phyloP scores from a whole-genome alignment of 2,113 vertebrate species.

The Labeo catla region DNA sequence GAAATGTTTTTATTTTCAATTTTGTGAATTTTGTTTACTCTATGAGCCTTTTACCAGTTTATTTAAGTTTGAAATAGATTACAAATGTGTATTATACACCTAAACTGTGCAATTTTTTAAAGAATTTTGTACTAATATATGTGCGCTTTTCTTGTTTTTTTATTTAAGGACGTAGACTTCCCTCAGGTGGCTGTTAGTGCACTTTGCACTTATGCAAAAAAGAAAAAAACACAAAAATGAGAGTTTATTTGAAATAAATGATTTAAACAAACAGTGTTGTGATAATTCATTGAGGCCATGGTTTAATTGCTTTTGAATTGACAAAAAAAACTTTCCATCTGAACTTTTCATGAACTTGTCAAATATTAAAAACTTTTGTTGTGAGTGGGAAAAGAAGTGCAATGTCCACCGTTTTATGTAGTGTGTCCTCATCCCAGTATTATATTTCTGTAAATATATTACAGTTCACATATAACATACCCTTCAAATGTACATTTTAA shows the following conservation, averaged over 20 bases:
- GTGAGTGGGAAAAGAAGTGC: background rate
- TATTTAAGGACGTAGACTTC: conserved; percentile 96
- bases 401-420: background rate
- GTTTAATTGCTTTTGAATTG: background rate
- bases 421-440: background rate
- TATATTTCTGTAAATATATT: background rate
- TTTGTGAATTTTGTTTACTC: conserved; percentile 85
- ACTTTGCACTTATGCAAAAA: conserved; percentile 86
- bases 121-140: conserved; percentile 99
- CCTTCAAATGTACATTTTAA: background rate
- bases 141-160: conserved; percentile 93
- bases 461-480: background rate
- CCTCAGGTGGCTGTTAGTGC: conserved; percentile 90
- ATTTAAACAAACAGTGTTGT: conserved; percentile 69
- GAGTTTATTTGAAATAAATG: conserved; percentile 81
- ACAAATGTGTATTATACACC: conserved; percentile 91
- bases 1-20: conserved; percentile 85
- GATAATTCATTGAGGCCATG: background rate
- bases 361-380: background rate
- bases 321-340: background rate
- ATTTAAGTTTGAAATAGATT: conserved; percentile 96
- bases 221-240: conserved; percentile 64
- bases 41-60: conserved; percentile 93
- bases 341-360: background rate
- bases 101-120: conserved; percentile 98